These are phyloP conservation scores for Rhadinocentrus ornatus DNA, from an alignment of 2,797 vertebrate genomes.

Conservation along the genomic window DNA sequence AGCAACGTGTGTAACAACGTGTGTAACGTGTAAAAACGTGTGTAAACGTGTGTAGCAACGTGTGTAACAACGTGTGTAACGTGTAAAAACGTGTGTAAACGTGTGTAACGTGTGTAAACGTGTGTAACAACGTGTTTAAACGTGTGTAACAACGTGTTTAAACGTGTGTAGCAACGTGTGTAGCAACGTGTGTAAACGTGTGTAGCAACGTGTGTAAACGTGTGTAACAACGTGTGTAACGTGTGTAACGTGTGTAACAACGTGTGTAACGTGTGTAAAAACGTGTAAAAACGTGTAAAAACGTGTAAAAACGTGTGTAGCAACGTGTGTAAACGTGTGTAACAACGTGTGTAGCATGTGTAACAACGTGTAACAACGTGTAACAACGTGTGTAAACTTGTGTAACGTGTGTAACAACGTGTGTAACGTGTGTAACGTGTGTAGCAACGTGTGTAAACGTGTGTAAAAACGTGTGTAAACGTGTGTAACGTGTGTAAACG, in stretches of 20 bases:
- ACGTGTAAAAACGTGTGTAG: background rate
- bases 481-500: background rate
- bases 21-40: background rate
- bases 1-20: background rate
- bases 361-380: background rate
- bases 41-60: conserved; percentile 1
- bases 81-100: background rate
- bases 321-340: background rate
- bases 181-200: background rate
- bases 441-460: background rate
- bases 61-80: background rate
- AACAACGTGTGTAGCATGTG: background rate
- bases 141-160: background rate
- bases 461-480: background rate
- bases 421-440: background rate
- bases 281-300: background rate
- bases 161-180: background rate
- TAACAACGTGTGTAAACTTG: too few species aligned
- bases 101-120: background rate
- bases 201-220: too few species aligned
- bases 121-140: too few species aligned
- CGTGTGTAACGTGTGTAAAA: background rate
- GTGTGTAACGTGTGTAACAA: background rate
- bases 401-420: background rate
- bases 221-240: background rate